phyloP scores from a whole-genome alignment of 2,113 vertebrate genomes.

The Platichthys stellatus region DNA sequence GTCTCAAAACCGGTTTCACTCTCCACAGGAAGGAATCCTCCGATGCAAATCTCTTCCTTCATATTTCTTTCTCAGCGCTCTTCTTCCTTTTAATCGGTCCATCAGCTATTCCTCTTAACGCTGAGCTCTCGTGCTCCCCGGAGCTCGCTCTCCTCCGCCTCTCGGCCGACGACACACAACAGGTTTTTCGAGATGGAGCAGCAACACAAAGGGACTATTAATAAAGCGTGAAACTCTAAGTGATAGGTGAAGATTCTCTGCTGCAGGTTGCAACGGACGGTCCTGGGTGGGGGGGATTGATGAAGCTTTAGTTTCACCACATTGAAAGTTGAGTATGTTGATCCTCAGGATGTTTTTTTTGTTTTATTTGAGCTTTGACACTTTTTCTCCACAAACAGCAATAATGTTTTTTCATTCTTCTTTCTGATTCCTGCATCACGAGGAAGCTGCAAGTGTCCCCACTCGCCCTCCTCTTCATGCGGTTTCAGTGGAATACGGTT shows the following conservation, averaged over 20 bases:
- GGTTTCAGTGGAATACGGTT: no score
- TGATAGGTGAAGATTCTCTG: neutral
- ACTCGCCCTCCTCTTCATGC: no score
- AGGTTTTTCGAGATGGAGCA: conserved; percentile 59
- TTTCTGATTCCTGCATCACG: no score
- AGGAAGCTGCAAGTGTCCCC: no score
- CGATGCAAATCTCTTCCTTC: conserved; percentile 37
- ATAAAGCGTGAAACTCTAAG: neutral
- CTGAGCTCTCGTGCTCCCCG: conserved; percentile 18
- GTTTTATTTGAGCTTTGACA: neutral
- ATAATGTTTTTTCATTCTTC: no score
- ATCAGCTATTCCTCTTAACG: conserved; percentile 56
- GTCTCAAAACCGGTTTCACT: neutral
- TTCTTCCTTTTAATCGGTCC: conserved; percentile 52
- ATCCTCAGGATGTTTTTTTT: neutral
- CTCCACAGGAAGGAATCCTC: neutral
- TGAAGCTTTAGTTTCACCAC: neutral
- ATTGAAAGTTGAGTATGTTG: neutral
- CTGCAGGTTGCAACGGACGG: neutral
- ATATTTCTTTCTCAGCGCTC: conserved; percentile 15
- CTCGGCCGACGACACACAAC: conserved; percentile 19
- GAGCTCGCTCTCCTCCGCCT: neutral
- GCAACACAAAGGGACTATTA: neutral
- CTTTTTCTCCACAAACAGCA: no score
- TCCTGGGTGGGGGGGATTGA: no score